Evolutionary conservation across 1,140 invertebrate species (phyloP), one percentile per base, ranked within the genome.

Genomic region (Bombus balteatus): DNA sequence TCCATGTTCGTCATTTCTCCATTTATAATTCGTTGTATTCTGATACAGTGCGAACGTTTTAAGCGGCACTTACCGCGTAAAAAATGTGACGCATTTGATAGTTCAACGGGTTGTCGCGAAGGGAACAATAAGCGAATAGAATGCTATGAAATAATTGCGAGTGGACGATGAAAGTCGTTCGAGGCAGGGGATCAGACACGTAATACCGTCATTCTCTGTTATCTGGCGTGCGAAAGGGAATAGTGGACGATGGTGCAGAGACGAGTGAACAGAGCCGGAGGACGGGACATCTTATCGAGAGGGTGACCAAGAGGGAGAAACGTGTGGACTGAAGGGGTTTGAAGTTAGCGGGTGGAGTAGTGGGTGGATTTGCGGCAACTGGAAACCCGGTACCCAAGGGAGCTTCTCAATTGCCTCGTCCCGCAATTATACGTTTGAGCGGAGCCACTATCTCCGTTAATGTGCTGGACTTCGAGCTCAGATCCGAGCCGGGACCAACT

Each of bases 381-480:
- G 76, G 88, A 89, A 92, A 89, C 80, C 86, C 87, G 89, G 87
- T 90, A 92, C 93, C 92, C 94, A 87, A 72, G 93, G 91, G 94
- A 94, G 91, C 90, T 89, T 92, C 93, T 93, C 93, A 94, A 94
- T 94, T 94, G 93, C 93, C 92, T 93, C 92, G 93, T 92, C 89
- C 94, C 90, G 93, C 93, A 95, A 95, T 95, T 95, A 95, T 94
- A 94, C 93, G 93, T 95, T 94, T 93, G 93, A 94, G 92, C 92
- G 91, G 92, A 94, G 92, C 90, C 91, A 93, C 93, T 95, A 94
- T 94, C 93, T 93, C 88, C 90, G 91, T 94, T 94, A 94, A 94
- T 94, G 93, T 93, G 92, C 92, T 78, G 92, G 93, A 94, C 93
- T 92, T 87, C 75, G 91, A 92, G 91, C 90, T 92, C 87, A 85